Conservation (phyloP, 2,797 vertebrate genomes). For the Cottoperca gobio region DNA sequence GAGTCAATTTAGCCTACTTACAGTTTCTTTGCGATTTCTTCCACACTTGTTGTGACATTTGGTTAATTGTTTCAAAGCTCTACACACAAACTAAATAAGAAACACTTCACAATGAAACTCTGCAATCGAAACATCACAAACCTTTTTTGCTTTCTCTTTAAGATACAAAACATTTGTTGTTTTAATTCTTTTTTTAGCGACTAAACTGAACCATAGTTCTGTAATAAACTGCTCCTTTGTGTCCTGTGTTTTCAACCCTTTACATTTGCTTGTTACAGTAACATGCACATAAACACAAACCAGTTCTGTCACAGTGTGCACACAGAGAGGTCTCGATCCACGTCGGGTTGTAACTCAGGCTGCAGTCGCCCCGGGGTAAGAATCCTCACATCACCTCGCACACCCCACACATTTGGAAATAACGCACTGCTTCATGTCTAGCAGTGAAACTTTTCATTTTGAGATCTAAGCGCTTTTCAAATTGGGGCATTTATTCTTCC, state of each 20-base stretch:
- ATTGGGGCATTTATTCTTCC: slow-evolving; percentile 38
- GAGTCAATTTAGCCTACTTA: too few relatives aligned
- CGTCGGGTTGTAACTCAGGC: slow-evolving; percentile 18
- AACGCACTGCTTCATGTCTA: slow-evolving; percentile 5
- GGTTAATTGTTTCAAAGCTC: too few relatives aligned
- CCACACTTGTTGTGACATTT: too few relatives aligned
- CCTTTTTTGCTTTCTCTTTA: too few relatives aligned
- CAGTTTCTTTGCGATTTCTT: too few relatives aligned
- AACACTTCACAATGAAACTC: too few relatives aligned
- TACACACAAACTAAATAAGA: too few relatives aligned
- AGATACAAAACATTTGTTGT: too few relatives aligned
- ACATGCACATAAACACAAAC: slow-evolving; percentile 1
- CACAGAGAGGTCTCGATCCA: slow-evolving; percentile 2
- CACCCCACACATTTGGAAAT: slow-evolving; percentile 27
- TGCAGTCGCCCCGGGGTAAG: not conserved
- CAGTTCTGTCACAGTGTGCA: slow-evolving; percentile 1
- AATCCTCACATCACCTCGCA: slow-evolving; percentile 27
- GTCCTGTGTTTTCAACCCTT: not conserved
- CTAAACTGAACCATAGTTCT: not conserved
- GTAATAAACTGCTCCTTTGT: not conserved
- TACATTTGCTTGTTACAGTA: not conserved
- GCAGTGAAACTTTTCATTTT: slow-evolving; percentile 40
- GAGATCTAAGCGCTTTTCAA: slow-evolving; percentile 38
- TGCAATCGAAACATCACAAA: too few relatives aligned
- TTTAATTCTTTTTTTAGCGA: not conserved